Conservation (phyloP, 2,113 vertebrate genomes). For the Pterocles gutturalis region DNA sequence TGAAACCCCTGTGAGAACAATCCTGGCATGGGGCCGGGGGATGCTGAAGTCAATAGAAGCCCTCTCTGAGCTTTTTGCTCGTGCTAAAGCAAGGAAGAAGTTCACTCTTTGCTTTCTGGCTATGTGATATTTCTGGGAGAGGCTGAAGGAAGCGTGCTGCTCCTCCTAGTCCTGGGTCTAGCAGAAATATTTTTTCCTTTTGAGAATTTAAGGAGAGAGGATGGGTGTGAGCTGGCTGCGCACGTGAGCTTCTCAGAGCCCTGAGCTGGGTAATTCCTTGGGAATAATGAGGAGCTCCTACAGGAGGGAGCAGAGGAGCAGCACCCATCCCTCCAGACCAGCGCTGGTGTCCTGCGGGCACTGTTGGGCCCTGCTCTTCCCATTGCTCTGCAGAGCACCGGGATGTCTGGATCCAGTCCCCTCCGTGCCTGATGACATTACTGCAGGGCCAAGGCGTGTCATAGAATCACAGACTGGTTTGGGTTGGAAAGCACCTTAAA, state of each 20-base stretch:
- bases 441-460: accelerated
- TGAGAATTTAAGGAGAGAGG: not conserved
- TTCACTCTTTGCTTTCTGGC: not conserved
- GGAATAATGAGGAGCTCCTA: not conserved
- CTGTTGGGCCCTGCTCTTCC: not conserved
- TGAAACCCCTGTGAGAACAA: not conserved
- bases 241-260: accelerated
- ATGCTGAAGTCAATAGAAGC: not conserved
- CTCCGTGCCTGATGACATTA: accelerated
- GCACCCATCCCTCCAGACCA: not conserved
- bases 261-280: not conserved
- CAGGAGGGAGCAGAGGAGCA: not conserved
- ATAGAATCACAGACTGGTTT: no score
- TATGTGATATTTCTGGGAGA: not conserved
- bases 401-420: not conserved
- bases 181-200: not conserved
- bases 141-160: not conserved
- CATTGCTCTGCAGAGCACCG: not conserved
- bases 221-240: not conserved
- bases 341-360: accelerated
- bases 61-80: not conserved
- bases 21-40: not conserved
- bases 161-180: not conserved
- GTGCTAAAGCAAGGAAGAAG: not conserved
- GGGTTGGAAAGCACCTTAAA: no score